These are phyloP conservation scores for Callosobruchus maculatus DNA, from an alignment of 2,888 invertebrate genomes.

Conservation along the genomic window DNA sequence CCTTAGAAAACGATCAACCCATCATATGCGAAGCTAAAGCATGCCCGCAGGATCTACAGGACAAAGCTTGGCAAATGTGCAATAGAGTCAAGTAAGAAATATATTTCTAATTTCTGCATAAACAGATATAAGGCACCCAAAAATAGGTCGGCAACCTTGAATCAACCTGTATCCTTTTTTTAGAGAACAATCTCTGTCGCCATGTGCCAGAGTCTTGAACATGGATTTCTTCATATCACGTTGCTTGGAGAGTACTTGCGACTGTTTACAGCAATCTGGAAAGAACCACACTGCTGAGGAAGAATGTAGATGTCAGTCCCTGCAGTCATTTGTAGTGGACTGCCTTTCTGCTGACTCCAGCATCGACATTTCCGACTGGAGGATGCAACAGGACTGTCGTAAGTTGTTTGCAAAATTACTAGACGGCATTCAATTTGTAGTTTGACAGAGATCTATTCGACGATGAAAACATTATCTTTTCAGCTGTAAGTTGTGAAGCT, in stretches of 20 bases:
- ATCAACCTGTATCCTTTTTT: slow-evolving; percentile 10
- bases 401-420: slow-evolving; percentile 40
- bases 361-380: slow-evolving; percentile 67
- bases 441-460: not conserved
- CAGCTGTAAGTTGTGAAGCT: slow-evolving; percentile 67
- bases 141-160: no score
- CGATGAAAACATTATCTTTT: slow-evolving; percentile 9
- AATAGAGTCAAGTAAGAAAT: slow-evolving; percentile 51
- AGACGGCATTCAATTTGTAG: not conserved
- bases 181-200: slow-evolving; percentile 59
- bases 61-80: slow-evolving; percentile 65
- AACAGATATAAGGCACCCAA: not conserved
- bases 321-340: slow-evolving; percentile 69
- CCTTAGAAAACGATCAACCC: slow-evolving; percentile 51
- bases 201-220: slow-evolving; percentile 62
- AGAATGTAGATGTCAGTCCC: slow-evolving; percentile 65
- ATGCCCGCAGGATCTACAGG: slow-evolving; percentile 61
- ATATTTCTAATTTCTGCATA: not conserved
- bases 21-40: slow-evolving; percentile 58
- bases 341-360: slow-evolving; percentile 64
- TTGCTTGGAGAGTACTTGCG: slow-evolving; percentile 74
- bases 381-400: slow-evolving; percentile 69
- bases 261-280: slow-evolving; percentile 60
- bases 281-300: slow-evolving; percentile 37
- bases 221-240: slow-evolving; percentile 66